Base-by-base conservation (phyloP, 2,113 vertebrate species). In the Nanorana parkeri region DNA sequence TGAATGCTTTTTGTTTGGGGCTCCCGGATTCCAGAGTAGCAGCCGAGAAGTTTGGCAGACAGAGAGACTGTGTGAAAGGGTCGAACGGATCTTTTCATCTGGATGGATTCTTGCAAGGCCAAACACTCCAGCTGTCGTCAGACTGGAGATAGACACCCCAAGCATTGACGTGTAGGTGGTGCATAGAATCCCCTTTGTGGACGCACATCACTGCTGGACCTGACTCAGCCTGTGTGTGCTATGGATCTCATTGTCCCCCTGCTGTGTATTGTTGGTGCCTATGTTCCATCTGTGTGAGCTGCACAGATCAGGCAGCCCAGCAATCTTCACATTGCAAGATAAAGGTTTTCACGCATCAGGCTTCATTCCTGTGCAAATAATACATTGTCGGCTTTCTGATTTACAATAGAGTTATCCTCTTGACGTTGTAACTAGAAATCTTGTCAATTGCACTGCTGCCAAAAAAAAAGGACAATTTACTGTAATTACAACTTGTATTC, bases 1-100 rank as follows among this genome's bases (percentile, higher is more conserved):
- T 93, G 90, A 94, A 91, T 90, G 89, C 87, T 81, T 89, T 85
- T 92, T 92, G 92, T 95, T 90, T 89, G 68, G 76, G 67, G 56
- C 78, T 66, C 83, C 77, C 73, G 1, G 88, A 88, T 88, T 90
- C 90, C 88, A 84, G 51, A 68, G 84, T 21, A 78, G 75, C 63
- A 75, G 86, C 69, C 81, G 85, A 77, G 84, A 78, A 87, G 84
- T 83, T 84, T 55, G 23, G 74, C 85, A 87, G 88, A 71, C 71
- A 88, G 82, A 85, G 77, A 74, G 84, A 0, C 85, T 87, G 85
- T 85, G 86, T 89, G 90, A 89, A 77, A 87, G 83, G 88, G 88
- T 87, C 88, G 84, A 81, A 87, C 83, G 72, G 88, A 88, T 87
- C 83, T 86, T 86, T 88, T 87, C 88, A 88, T 91, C 89, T 86